Conservation (phyloP, 92 coral and sea anemone genomes). For the Pocillopora meandrina region DNA sequence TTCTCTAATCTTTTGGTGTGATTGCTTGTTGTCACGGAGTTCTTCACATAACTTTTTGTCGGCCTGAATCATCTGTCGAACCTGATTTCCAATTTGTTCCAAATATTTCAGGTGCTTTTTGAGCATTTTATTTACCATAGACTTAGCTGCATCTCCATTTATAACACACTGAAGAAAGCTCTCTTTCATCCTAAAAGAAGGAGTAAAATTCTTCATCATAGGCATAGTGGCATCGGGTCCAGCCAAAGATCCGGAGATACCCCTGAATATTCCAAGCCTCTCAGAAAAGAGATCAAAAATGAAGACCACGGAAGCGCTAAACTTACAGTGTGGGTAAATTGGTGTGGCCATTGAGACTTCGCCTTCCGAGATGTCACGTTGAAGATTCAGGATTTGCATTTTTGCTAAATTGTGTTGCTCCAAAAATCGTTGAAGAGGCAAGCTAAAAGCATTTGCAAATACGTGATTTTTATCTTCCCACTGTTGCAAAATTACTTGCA, state of each 20-base stretch:
- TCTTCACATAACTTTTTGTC: neutral
- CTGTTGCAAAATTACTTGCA: neutral
- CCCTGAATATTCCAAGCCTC: neutral
- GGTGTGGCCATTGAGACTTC: neutral
- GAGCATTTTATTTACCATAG: conserved; percentile 15
- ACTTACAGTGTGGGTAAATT: neutral
- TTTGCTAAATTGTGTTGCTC: neutral
- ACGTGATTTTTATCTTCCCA: conserved; percentile 43
- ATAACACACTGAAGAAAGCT: neutral
- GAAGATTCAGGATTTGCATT: conserved; percentile 6
- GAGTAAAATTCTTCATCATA: no score
- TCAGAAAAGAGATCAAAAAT: conserved; percentile 17
- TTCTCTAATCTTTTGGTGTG: neutral
- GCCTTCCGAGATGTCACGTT: neutral
- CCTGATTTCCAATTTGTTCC: neutral
- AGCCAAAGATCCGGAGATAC: no score
- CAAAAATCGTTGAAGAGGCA: conserved; percentile 13
- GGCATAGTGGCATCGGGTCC: no score
- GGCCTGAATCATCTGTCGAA: conserved; percentile 40
- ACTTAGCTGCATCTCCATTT: neutral
- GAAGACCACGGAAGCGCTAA: neutral
- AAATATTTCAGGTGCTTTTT: conserved; percentile 1
- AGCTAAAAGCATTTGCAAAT: conserved; percentile 3
- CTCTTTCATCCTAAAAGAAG: no score
- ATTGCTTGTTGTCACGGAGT: conserved; percentile 3